phyloP scores from a whole-genome alignment of 2,888 invertebrate species.

The Rhagonycha lutea region DNA sequence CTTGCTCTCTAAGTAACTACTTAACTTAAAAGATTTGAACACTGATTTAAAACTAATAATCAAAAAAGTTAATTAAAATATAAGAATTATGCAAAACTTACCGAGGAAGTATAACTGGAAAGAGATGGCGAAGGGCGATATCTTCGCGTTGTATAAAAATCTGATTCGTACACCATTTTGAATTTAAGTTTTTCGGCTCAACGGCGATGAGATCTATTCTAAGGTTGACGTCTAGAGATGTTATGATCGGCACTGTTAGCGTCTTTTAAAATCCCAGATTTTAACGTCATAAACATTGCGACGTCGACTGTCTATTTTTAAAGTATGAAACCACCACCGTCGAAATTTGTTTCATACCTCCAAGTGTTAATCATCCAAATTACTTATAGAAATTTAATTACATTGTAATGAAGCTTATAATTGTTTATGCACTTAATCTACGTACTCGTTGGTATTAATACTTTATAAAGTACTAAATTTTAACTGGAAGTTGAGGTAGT shows the following conservation, averaged over 20 bases:
- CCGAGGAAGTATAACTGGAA: constrained; percentile 79
- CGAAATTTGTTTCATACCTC: constrained; percentile 12
- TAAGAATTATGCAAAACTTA: constrained; percentile 61
- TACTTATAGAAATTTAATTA: constrained; percentile 11
- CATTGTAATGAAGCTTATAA: background rate
- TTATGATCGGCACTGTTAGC: constrained; percentile 47
- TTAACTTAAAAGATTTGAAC: background rate
- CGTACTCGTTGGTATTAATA: background rate
- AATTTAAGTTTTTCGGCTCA: constrained; percentile 45
- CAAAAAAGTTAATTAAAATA: constrained; percentile 4
- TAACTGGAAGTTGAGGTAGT: background rate
- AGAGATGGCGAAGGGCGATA: constrained; percentile 71
- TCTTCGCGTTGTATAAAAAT: constrained; percentile 88
- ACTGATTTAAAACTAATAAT: background rate
- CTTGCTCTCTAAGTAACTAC: background rate
- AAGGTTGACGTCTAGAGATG: constrained; percentile 45
- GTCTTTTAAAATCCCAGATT: constrained; percentile 42
- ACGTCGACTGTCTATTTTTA: constrained; percentile 31
- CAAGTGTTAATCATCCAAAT: background rate
- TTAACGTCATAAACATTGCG: constrained; percentile 39
- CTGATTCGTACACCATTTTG: constrained; percentile 91
- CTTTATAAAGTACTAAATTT: background rate
- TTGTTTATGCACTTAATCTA: background rate
- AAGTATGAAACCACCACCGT: constrained; percentile 14
- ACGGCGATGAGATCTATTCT: constrained; percentile 24